Percentiles rank a stretch among this genome's conserved stretches.
phyloP scores from a whole-genome alignment of 2,797 vertebrate genomes.

The Catostomus latipinnis region DNA sequence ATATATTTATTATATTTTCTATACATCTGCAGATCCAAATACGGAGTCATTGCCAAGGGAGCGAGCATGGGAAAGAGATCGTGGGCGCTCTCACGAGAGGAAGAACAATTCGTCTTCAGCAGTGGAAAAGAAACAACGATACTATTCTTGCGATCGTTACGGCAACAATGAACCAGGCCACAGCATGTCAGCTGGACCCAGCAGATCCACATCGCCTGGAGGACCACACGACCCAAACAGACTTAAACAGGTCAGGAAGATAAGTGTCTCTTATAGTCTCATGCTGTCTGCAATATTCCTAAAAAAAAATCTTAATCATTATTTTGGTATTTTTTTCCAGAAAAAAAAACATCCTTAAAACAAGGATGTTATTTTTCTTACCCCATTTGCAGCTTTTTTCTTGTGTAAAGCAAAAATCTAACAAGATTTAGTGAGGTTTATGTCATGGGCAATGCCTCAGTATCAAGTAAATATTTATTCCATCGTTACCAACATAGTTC shows the following conservation, averaged over 20 bases:
- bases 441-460: too few species aligned
- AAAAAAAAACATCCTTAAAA: too few species aligned
- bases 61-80: slow-evolving; percentile 80
- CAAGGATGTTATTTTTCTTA: too few species aligned
- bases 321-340: too few species aligned
- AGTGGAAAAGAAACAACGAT: slow-evolving; percentile 90
- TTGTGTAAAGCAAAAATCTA: too few species aligned
- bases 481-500: too few species aligned
- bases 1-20: slow-evolving; percentile 35
- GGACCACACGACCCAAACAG: slow-evolving; percentile 79
- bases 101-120: slow-evolving; percentile 90
- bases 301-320: too few species aligned
- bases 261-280: not conserved
- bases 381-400: too few species aligned
- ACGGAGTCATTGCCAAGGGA: slow-evolving; percentile 74
- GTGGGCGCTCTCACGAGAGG: slow-evolving; percentile 91
- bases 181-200: slow-evolving; percentile 84
- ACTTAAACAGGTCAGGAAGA: slow-evolving; percentile 81
- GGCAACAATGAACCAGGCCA: slow-evolving; percentile 87
- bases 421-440: too few species aligned
- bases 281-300: too few species aligned
- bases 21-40: slow-evolving; percentile 57
- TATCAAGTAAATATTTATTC: too few species aligned
- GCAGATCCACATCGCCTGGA: slow-evolving; percentile 88
- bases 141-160: slow-evolving; percentile 95